Conservation (phyloP, 2,113 vertebrate species). For the Heterotilapia buettikoferi region DNA sequence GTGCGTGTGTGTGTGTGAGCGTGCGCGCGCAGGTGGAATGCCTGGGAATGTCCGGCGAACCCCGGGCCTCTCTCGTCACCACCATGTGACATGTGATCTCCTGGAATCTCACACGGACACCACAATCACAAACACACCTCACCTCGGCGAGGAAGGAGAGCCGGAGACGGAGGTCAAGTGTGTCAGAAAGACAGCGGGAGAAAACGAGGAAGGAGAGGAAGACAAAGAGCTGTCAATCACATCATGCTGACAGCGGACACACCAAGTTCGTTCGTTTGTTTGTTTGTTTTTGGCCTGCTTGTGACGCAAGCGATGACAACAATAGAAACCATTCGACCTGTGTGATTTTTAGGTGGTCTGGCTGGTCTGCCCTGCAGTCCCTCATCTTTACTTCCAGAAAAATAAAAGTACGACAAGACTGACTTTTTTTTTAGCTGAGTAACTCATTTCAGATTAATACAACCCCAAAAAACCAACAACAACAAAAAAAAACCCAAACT, state of each 20-base stretch:
- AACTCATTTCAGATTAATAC: not conserved
- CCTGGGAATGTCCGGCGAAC: conserved; percentile 45
- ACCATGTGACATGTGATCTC: conserved; percentile 68
- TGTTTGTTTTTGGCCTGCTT: conserved; percentile 60
- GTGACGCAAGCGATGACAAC: not conserved
- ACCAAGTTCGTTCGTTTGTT: conserved; percentile 35
- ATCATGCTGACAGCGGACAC: conserved; percentile 26
- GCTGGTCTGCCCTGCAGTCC: conserved; percentile 19
- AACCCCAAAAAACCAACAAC: not conserved
- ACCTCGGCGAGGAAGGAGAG: conserved; percentile 46
- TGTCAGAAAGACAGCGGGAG: not conserved
- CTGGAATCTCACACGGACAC: conserved; percentile 69
- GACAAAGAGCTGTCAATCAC: conserved; percentile 46
- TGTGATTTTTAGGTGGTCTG: not conserved
- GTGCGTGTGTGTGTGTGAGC: not conserved
- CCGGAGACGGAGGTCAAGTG: conserved; percentile 5
- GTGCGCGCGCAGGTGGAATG: conserved; percentile 29
- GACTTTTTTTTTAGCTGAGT: not conserved
- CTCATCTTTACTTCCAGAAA: not conserved
- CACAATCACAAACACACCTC: conserved; percentile 68
- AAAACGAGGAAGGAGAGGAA: not conserved
- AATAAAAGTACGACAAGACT: not conserved
- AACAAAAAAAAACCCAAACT: not conserved
- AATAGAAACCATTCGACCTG: not conserved
- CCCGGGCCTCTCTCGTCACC: conserved; percentile 51